phyloP scores from a whole-genome alignment of 2,113 vertebrate genomes.

The Caranx ignobilis region DNA sequence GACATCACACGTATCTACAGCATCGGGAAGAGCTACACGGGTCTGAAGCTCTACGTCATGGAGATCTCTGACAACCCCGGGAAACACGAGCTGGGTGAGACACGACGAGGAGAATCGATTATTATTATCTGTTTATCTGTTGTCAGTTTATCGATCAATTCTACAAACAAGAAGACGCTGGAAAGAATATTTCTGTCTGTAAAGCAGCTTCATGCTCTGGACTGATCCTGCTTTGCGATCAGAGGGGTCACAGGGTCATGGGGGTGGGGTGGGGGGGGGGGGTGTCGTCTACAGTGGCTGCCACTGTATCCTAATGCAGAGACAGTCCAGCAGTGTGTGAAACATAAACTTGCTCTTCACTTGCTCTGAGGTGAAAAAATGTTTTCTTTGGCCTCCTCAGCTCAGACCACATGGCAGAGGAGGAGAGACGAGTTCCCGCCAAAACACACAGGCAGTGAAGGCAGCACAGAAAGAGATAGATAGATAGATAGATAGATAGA shows the following conservation, averaged over 20 bases:
- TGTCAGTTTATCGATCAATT: too few species aligned
- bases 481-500: background rate
- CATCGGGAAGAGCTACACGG: conserved; percentile 92
- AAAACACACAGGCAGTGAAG: conserved; percentile 17
- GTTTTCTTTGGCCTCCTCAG: conserved; percentile 72
- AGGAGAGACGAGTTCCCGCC: conserved; percentile 28
- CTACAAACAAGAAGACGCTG: too few species aligned
- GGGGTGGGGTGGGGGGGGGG: background rate
- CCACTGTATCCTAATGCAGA: background rate
- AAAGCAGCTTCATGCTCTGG: background rate
- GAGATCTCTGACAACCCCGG: conserved; percentile 95
- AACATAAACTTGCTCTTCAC: conserved; percentile 5
- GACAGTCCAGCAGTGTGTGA: conserved; percentile 34
- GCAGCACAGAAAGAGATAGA: background rate
- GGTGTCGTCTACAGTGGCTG: background rate
- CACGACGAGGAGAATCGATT: too few species aligned
- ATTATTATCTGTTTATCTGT: background rate
- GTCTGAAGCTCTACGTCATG: conserved; percentile 95
- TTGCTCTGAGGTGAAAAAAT: conserved; percentile 58
- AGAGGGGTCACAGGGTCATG: conserved; percentile 14
- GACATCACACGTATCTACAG: conserved; percentile 95
- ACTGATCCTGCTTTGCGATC: conserved; percentile 1
- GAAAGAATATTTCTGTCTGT: too few species aligned
- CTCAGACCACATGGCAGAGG: conserved; percentile 33
- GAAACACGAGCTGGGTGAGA: conserved; percentile 90